Evolutionary conservation across 2,888 invertebrate species (phyloP), one percentile per base, ranked within the genome.

Genomic region (Erynnis tages): DNA sequence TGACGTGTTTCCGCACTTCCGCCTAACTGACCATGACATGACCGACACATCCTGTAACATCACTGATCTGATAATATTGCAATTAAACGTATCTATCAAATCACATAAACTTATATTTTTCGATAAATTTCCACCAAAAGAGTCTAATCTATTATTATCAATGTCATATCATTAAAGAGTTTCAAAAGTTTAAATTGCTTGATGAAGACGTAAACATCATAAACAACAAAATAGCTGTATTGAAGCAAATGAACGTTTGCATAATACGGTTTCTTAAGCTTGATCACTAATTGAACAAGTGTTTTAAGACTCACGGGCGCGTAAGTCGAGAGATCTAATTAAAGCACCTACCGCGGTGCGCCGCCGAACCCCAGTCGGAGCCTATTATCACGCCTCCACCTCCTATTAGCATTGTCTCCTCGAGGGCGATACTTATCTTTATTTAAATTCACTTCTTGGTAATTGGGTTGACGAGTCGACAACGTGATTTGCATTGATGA

Each of bases 401-500:
- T 78, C 82, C 85, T 84, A 88, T 88, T 88, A 89, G 88, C 88
- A 88, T 88, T 88, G 88, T 88, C 88, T 89, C 82, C 83, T 84
- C 78, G 82, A 85, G 87, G 83, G 87, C 86, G 88, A 89, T 88
- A 89, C 89, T 89, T 88, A 89, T 88, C 89, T 88, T 89, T 89
- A 89, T 89, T 89, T 89, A 89, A 89, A 89, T 88, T 89, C 88
- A 89, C 89, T 88, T 88, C 88, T 87, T 88, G 82, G 87, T 88
- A 89, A 89, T 89, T 89, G 88, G 87, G 87, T 88, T 89, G 89
- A 89, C 88, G 87, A 88, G 87, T 88, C 85, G 87, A 86, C 88
- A 87, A 89, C 89, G 89, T 89, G 88, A 89, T 89, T 89, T 89
- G 89, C 89, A 89, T 89, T 89, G 86, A 88, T 88, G 87, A 82